Evolutionary conservation across 2,113 vertebrate genomes (phyloP).

Genomic region (Ancistrus triradiatus): DNA sequence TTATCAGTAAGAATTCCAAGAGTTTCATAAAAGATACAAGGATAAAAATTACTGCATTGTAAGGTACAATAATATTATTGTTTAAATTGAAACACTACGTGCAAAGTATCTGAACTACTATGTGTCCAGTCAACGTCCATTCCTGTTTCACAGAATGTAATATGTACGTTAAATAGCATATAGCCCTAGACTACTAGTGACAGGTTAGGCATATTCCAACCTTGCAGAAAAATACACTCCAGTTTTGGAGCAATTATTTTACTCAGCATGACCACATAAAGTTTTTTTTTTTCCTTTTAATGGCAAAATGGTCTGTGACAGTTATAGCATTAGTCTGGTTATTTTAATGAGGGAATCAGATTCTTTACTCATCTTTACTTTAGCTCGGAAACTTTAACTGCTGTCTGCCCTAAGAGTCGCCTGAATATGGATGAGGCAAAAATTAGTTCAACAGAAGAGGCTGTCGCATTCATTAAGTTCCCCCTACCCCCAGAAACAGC

Average conservation of each 20-base stretch:
- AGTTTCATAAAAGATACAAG: too few relatives aligned
- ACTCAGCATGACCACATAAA: slow-evolving; percentile 14
- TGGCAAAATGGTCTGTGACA: slow-evolving; percentile 4
- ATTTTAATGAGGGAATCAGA: slow-evolving; percentile 38
- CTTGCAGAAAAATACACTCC: neutral
- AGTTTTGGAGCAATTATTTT: slow-evolving; percentile 26
- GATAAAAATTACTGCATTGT: too few relatives aligned
- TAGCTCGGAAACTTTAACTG: slow-evolving; percentile 38
- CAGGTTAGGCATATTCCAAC: too few relatives aligned
- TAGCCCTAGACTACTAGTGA: too few relatives aligned
- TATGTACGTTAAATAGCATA: too few relatives aligned
- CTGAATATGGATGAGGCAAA: slow-evolving; percentile 50
- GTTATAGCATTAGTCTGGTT: neutral
- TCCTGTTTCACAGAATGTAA: too few relatives aligned
- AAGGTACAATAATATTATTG: too few relatives aligned
- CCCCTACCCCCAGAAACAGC: slow-evolving; percentile 45
- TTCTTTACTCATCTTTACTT: slow-evolving; percentile 36
- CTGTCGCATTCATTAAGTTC: slow-evolving; percentile 52
- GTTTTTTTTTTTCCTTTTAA: neutral
- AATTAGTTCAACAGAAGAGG: slow-evolving; percentile 53
- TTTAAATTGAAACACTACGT: too few relatives aligned
- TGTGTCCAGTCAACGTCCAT: too few relatives aligned
- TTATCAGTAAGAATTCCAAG: too few relatives aligned
- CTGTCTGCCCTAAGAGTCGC: slow-evolving; percentile 40
- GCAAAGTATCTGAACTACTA: too few relatives aligned